Evolutionary conservation across 1,140 invertebrate genomes (phyloP).

Genomic region (Holcopasites calliopsidis): DNA sequence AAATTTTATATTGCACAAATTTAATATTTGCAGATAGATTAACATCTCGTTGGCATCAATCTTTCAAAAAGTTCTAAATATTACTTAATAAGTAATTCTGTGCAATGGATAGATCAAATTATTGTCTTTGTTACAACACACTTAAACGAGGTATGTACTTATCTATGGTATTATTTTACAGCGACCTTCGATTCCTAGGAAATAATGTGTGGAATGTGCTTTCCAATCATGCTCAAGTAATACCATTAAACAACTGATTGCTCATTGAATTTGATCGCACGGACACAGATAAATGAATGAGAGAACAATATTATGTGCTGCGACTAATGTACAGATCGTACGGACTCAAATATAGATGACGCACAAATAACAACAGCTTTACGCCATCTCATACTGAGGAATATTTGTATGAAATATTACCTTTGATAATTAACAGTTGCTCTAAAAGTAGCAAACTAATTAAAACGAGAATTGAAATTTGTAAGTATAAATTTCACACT

Average conservation of each 20-base stretch:
- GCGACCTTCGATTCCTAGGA: slow-evolving; percentile 7
- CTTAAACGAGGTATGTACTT: not conserved
- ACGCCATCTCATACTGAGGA: not conserved
- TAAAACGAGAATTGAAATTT: too few species aligned
- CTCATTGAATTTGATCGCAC: slow-evolving; percentile 7
- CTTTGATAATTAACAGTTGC: not conserved
- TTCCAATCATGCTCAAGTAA: slow-evolving; percentile 14
- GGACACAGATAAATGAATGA: not conserved
- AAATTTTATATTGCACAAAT: too few species aligned
- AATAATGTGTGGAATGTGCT: slow-evolving; percentile 21
- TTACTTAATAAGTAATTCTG: too few species aligned
- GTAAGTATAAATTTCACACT: too few species aligned
- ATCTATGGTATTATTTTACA: not conserved
- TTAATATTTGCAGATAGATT: too few species aligned
- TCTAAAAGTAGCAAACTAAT: too few species aligned
- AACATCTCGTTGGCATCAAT: too few species aligned
- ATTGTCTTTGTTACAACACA: not conserved
- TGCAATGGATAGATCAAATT: too few species aligned
- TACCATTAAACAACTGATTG: slow-evolving; percentile 1
- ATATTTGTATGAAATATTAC: not conserved
- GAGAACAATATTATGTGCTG: not conserved
- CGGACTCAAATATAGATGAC: not conserved
- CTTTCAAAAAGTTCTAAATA: too few species aligned
- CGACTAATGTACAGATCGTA: not conserved
- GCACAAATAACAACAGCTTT: not conserved